A percentile compares a stretch with the other conserved stretches of the same genome.
Evolutionary conservation across 2,888 invertebrate species (phyloP).

Genomic region (Agrochola lychnidis): DNA sequence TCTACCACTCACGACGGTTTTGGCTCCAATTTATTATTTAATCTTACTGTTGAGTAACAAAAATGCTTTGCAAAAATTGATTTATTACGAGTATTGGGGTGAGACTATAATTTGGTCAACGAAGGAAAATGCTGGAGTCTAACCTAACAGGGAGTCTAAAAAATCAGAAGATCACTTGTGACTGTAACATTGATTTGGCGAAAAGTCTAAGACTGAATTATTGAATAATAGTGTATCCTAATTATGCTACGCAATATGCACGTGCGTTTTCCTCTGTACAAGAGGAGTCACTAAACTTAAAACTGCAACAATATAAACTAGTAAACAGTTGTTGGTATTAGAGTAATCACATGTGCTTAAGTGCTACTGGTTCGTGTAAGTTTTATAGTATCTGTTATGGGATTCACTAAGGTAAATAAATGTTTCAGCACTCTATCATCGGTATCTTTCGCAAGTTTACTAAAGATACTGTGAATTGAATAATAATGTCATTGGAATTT

Average conservation of each 20-base stretch:
- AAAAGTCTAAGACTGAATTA: background rate
- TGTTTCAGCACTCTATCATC: background rate
- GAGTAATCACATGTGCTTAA: background rate
- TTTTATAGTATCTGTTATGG: background rate
- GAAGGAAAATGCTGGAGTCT: background rate
- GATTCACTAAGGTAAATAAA: background rate
- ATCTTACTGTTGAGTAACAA: no score
- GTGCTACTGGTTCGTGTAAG: background rate
- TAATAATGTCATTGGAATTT: background rate
- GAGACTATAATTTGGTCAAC: background rate
- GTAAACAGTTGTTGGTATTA: background rate
- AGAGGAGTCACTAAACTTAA: background rate
- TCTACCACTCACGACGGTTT: background rate
- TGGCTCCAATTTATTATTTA: background rate
- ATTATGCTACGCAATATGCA: background rate
- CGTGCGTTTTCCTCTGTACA: background rate
- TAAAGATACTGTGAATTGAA: background rate
- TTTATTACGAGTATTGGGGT: background rate
- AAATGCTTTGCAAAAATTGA: background rate
- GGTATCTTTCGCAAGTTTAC: background rate
- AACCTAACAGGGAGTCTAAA: background rate
- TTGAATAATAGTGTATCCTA: background rate
- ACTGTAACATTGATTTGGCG: background rate
- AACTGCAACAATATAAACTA: background rate
- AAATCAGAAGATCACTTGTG: background rate